Evolutionary conservation across 1,140 invertebrate genomes (phyloP).

Genomic region (Leptinotarsa undecemlineata): DNA sequence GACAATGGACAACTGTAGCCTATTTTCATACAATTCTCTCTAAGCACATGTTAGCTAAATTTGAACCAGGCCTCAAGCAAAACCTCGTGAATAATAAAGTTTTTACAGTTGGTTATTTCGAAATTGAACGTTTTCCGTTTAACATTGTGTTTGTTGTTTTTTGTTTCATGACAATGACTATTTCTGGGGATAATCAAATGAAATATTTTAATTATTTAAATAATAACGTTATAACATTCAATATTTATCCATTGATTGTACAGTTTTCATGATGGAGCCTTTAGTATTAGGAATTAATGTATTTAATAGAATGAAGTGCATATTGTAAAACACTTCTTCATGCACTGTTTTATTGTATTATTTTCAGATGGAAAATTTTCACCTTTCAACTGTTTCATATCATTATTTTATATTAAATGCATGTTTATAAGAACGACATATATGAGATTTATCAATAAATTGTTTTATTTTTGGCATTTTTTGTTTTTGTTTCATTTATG

Average conservation of each 20-base stretch:
- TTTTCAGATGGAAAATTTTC: conserved; percentile 10
- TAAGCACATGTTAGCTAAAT: not conserved
- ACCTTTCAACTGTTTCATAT: conserved; percentile 21
- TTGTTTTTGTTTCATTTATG: conserved; percentile 26
- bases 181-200: not conserved
- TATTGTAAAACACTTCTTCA: conserved; percentile 37
- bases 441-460: conserved; percentile 35
- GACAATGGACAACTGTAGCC: not conserved
- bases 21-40: not conserved
- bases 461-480: conserved; percentile 39
- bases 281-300: conserved; percentile 15
- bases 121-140: not conserved
- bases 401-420: conserved; percentile 22
- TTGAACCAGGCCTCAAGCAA: not conserved
- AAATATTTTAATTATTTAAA: not conserved
- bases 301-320: not conserved
- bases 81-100: not conserved
- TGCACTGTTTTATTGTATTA: conserved; percentile 22
- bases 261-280: conserved; percentile 9
- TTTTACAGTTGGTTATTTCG: not conserved
- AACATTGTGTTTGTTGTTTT: not conserved
- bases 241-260: conserved; percentile 4
- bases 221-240: not conserved
- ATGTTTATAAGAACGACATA: conserved; percentile 31
- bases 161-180: not conserved